Base-by-base conservation (phyloP, 1,140 invertebrate genomes). In the Drosophila navojoa region DNA sequence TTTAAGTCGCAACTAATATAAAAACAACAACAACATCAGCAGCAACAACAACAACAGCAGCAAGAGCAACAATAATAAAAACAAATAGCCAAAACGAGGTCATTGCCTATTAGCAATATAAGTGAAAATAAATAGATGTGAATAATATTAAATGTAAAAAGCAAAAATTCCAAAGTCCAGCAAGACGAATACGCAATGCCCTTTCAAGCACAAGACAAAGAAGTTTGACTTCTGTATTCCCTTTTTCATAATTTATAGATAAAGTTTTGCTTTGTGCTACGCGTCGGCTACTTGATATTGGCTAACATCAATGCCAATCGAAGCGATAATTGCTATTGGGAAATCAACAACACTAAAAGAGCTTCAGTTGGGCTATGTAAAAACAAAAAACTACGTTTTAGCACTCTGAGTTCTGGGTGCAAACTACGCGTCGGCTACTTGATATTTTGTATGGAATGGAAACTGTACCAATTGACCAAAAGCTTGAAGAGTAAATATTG, bases 91-190 rank as follows among this genome's bases (percentile, higher is more conserved):
- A 71, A 64, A 76, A 58, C 82, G 85, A 87, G 82, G 82, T 84
- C 82, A 79, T 77, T 89, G 84, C 58, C 79, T 82, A 71, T 59
- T 70, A 76, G 71, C 58, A 70, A 66, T 75, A 79, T 82, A 61
- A 72, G 62, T 77, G 74, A 58, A 80, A 78, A 52, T 15, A 45
- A 59, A 54, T 76, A 13, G 35, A 38, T 38, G 35, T 38, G 11
- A 38, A 38, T 38, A 38, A 45, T 10, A 47, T 19, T 25, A 47
- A 62, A 11, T 32, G 22, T 27, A 45, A 19, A 42, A 42, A 38
- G 16, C 19, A 45, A 22, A 27, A 63, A 70, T 54, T 54, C 63
- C 70, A 67, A 66, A 72, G 70, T 59, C 40, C 42, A 47, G 47
- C 27, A 40, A 25, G 9, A 52, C 71, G 59, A 77, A 47, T 45